Base-by-base conservation (phyloP, 1,140 invertebrate genomes). In the Druon quercuslanigerum region DNA sequence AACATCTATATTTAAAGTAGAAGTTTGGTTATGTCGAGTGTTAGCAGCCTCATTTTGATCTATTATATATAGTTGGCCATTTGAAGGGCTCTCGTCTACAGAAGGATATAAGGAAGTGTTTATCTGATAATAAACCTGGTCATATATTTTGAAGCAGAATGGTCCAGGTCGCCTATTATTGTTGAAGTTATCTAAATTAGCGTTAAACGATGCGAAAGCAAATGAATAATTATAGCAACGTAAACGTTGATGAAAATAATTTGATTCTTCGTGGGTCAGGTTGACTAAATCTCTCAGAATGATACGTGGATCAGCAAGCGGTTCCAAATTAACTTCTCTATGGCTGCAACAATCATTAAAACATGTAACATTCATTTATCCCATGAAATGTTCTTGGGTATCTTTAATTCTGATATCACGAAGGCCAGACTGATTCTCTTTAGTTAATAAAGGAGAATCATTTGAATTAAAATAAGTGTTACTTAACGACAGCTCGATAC, bases 51-150 rank as follows among this genome's bases (percentile, higher is more conserved):
- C 77, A 71, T 76, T 54, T 60, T 19, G 74, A 77, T 82, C 77
- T 17, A 79, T 33, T 66, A 79, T 78, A 54, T 80, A 80, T n/a
- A 80, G 72, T 77, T 82, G 78, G 11, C 79, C 79, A 56, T 72
- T 80, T 25, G 60, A 33, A n/a, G 79, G 76, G 66, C n/a, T 60
- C 33, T 80, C 77, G 60, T 77, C 50, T 33, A 52, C 17, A 56
- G 40, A 25, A 20, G 79, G 73, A 73, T 75, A 70, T 75, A 75
- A 54, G 46, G 74, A 17, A 51, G 74, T 79, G n/a, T n/a, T n/a
- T n/a, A n/a, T n/a, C n/a, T n/a, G n/a, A n/a, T n/a, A n/a, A n/a
- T n/a, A n/a, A n/a, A 20, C 71, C 74, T 16, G 75, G 66, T n/a
- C n/a, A n/a, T n/a, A n/a, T n/a, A n/a, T n/a, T n/a, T n/a, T n/a